phyloP scores from a whole-genome alignment of 2,797 vertebrate genomes.

The Chelon auratus region DNA sequence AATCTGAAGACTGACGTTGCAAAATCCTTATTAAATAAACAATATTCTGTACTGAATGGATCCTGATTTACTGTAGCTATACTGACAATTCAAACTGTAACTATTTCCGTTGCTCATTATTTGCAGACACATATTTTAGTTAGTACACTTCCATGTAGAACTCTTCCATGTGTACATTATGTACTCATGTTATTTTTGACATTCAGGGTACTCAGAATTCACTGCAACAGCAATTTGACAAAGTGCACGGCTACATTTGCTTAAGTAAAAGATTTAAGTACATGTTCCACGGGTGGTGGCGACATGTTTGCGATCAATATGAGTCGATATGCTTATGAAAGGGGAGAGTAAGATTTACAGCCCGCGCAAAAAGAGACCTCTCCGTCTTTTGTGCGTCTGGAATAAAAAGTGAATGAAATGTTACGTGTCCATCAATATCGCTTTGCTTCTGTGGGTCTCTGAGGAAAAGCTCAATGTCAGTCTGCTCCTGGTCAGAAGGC shows the following conservation, averaged over 20 bases:
- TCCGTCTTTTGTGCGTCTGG: conserved; percentile 17
- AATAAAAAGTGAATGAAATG: conserved; percentile 37
- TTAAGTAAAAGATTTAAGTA: not conserved
- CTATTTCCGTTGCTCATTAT: not conserved
- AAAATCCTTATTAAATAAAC: conserved; percentile 15
- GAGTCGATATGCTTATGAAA: conserved; percentile 18
- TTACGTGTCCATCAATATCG: conserved; percentile 36
- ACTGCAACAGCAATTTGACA: too few relatives aligned
- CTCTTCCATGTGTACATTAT: too few relatives aligned
- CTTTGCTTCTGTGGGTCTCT: conserved; percentile 16
- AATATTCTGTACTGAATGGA: not conserved
- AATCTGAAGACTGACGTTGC: conserved; percentile 12
- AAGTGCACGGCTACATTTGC: not conserved
- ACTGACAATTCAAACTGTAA: not conserved
- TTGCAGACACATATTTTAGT: not conserved
- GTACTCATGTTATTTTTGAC: too few relatives aligned
- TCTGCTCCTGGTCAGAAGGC: conserved; percentile 44
- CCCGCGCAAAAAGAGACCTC: conserved; percentile 6
- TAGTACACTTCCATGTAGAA: too few relatives aligned
- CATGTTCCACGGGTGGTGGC: not conserved
- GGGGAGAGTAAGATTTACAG: not conserved
- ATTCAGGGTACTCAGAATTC: too few relatives aligned
- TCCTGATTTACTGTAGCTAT: not conserved
- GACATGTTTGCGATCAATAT: conserved; percentile 18
- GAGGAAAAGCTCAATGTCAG: conserved; percentile 44